Percentiles rank a stretch among this genome's conserved stretches.
These are phyloP conservation scores for Eristalinus sepulchralis DNA, from an alignment of 2,888 invertebrate genomes.

Conservation along the genomic window DNA sequence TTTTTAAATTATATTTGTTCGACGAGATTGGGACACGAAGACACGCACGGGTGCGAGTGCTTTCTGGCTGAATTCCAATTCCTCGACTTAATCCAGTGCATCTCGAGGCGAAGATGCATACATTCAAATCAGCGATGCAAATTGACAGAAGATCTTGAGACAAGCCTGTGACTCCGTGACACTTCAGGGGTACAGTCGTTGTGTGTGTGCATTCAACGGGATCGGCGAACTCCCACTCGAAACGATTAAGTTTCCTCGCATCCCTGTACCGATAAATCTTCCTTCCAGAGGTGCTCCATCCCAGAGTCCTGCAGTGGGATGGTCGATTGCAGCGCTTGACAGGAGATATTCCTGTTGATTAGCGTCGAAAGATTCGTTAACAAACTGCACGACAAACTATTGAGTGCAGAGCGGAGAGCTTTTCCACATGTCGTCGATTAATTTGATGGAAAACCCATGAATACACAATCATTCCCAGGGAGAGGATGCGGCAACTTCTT, in stretches of 20 bases:
- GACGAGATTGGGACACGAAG: slow-evolving; percentile 16
- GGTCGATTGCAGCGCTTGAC: neutral
- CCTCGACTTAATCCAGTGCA: neutral
- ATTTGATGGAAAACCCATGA: neutral
- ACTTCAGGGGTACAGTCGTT: neutral
- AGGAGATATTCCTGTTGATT: neutral
- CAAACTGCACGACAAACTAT: neutral
- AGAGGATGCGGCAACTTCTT: neutral
- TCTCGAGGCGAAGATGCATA: neutral
- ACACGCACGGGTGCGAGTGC: neutral
- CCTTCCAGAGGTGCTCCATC: neutral
- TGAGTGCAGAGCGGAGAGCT: neutral
- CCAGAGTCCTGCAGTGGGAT: neutral
- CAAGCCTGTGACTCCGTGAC: neutral
- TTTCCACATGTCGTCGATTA: neutral
- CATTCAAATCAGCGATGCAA: slow-evolving; percentile 12
- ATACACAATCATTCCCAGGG: neutral
- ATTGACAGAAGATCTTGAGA: slow-evolving; percentile 14
- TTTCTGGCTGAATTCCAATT: neutral
- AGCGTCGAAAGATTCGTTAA: neutral
- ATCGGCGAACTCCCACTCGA: neutral
- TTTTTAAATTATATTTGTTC: slow-evolving; percentile 55
- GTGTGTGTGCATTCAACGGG: neutral
- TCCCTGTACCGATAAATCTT: neutral
- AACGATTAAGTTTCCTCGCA: neutral